phyloP scores from a whole-genome alignment of 2,888 invertebrate species.

The Bruchidius siliquastri region DNA sequence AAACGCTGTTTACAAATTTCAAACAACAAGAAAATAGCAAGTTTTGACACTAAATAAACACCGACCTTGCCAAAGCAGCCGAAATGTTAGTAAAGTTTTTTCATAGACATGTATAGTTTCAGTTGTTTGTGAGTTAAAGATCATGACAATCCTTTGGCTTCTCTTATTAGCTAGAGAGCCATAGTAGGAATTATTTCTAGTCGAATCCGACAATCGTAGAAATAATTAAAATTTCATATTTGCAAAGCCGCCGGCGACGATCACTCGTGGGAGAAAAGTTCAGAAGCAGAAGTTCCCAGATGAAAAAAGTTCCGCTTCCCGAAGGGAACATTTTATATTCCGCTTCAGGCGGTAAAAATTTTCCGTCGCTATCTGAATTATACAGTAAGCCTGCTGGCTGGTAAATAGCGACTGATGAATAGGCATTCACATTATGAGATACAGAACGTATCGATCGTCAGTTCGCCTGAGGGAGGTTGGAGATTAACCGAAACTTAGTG shows the following conservation, averaged over 20 bases:
- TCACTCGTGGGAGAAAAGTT: neutral
- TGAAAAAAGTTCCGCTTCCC: neutral
- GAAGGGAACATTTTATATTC: neutral
- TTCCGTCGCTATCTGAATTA: neutral
- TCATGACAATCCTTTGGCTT: too few relatives aligned
- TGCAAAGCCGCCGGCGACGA: conserved; percentile 7
- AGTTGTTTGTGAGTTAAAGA: too few relatives aligned
- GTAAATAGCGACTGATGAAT: neutral
- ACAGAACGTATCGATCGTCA: too few relatives aligned
- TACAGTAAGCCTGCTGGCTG: neutral
- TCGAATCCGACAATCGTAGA: conserved; percentile 22
- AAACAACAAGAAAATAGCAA: too few relatives aligned
- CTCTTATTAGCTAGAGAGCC: neutral
- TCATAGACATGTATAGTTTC: too few relatives aligned
- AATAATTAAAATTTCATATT: conserved; percentile 27
- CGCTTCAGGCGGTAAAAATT: neutral
- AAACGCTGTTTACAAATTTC: too few relatives aligned
- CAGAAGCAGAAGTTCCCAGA: neutral
- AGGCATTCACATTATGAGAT: neutral
- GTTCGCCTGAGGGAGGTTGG: too few relatives aligned
- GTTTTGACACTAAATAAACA: too few relatives aligned
- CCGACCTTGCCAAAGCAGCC: too few relatives aligned
- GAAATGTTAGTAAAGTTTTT: too few relatives aligned
- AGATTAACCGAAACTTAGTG: too few relatives aligned
- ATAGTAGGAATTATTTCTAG: neutral